Evolutionary conservation across 2,113 vertebrate genomes (phyloP).

Genomic region (Labrus mixtus): DNA sequence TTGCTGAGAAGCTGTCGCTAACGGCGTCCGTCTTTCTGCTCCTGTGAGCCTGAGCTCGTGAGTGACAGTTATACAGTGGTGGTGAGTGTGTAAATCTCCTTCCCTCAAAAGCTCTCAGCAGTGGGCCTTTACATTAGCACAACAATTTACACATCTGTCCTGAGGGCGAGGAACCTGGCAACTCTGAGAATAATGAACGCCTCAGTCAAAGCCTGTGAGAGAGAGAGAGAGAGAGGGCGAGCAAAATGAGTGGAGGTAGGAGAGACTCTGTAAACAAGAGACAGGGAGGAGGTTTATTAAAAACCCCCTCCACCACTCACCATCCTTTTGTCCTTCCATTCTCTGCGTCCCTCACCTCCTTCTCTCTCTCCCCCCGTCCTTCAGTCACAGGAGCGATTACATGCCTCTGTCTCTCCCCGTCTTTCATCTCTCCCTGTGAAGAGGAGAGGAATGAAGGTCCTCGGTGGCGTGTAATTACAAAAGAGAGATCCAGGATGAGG

Average conservation of each 20-base stretch:
- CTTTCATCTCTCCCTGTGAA: constrained; percentile 80
- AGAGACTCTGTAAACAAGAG: constrained; percentile 75
- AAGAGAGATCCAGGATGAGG: constrained; percentile 81
- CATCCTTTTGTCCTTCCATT: constrained; percentile 76
- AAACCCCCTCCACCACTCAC: constrained; percentile 67
- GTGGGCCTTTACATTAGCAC: constrained; percentile 77
- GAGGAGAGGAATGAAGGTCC: constrained; percentile 80
- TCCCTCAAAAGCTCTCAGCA: constrained; percentile 59
- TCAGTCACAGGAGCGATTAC: constrained; percentile 77
- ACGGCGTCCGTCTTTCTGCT: constrained; percentile 39
- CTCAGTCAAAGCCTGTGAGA: constrained; percentile 49
- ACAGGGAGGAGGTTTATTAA: constrained; percentile 79
- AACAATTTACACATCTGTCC: constrained; percentile 86
- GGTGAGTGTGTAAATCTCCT: constrained; percentile 77
- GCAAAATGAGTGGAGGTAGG: constrained; percentile 34
- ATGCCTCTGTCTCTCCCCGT: constrained; percentile 75
- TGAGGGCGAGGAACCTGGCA: constrained; percentile 66
- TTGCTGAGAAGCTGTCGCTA: constrained; percentile 39
- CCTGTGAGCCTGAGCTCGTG: constrained; percentile 53
- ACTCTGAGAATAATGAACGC: constrained; percentile 78
- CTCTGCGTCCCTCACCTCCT: constrained; percentile 65
- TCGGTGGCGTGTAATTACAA: constrained; percentile 81
- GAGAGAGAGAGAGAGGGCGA: constrained; percentile 23
- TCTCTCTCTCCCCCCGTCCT: constrained; percentile 62
- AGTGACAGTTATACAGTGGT: constrained; percentile 79